phyloP scores from a whole-genome alignment of 2,797 vertebrate genomes.

The Synaphobranchus kaupii region DNA sequence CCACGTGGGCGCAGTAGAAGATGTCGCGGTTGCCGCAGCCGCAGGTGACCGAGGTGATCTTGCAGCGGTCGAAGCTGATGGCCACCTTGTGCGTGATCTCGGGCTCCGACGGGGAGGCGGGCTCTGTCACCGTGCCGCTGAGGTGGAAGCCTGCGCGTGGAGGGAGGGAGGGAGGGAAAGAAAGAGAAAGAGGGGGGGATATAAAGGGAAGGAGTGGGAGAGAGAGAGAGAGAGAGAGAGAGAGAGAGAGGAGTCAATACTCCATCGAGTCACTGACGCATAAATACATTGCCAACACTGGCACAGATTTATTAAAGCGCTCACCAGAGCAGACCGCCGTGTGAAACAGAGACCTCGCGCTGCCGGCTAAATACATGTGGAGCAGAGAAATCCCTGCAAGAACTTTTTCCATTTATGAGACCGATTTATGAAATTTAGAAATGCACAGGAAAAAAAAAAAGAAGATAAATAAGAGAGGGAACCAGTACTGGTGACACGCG shows the following conservation, averaged over 20 bases:
- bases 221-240: background rate
- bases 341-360: background rate
- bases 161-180: background rate
- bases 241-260: background rate
- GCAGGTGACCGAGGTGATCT: constrained; percentile 97
- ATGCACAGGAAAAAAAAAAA: background rate
- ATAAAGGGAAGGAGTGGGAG: constrained; percentile 24
- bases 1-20: constrained; percentile 97
- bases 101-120: constrained; percentile 83
- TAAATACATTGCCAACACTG: background rate
- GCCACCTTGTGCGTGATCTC: constrained; percentile 95
- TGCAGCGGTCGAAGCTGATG: constrained; percentile 98
- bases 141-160: constrained; percentile 87
- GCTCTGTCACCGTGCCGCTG: constrained; percentile 93
- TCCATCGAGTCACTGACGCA: background rate
- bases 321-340: background rate
- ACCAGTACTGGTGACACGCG: background rate
- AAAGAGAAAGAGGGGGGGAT: background rate
- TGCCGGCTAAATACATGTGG: background rate
- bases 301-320: background rate
- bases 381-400: background rate
- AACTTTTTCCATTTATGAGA: background rate
- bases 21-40: constrained; percentile 98
- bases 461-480: background rate
- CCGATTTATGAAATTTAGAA: background rate